These are phyloP conservation scores for Pyrrhia umbra DNA, from an alignment of 2,888 invertebrate species.

Conservation along the genomic window DNA sequence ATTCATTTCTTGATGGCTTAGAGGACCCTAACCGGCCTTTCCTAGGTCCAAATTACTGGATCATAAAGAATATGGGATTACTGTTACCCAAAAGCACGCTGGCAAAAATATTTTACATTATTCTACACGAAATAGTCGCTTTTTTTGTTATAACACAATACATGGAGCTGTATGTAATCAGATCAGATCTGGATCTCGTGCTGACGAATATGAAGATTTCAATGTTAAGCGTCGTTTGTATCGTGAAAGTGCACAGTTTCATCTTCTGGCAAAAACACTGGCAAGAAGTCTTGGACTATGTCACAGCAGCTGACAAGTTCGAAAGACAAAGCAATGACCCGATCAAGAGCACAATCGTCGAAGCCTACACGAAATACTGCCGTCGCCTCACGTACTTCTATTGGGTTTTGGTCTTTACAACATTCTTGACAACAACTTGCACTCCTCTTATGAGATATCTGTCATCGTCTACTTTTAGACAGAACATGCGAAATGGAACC, in stretches of 20 bases:
- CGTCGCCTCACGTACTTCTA: slow-evolving; percentile 78
- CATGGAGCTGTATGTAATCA: slow-evolving; percentile 78
- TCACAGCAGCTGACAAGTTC: slow-evolving; percentile 78
- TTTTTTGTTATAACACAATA: slow-evolving; percentile 80
- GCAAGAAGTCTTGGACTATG: slow-evolving; percentile 76
- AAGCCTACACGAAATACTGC: slow-evolving; percentile 79
- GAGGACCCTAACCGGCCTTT: slow-evolving; percentile 75
- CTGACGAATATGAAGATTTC: slow-evolving; percentile 83
- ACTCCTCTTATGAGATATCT: slow-evolving; percentile 75
- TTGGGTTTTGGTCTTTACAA: slow-evolving; percentile 79
- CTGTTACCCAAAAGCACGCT: slow-evolving; percentile 73
- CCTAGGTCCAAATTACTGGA: slow-evolving; percentile 81
- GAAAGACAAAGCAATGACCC: slow-evolving; percentile 73
- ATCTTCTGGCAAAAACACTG: slow-evolving; percentile 78
- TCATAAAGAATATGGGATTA: slow-evolving; percentile 73
- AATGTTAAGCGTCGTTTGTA: slow-evolving; percentile 81
- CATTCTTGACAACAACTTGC: slow-evolving; percentile 70
- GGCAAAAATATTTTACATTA: slow-evolving; percentile 65
- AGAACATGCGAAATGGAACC: slow-evolving; percentile 74
- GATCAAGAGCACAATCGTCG: slow-evolving; percentile 68
- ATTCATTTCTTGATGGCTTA: slow-evolving; percentile 66
- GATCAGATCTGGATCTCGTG: slow-evolving; percentile 77
- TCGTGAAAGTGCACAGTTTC: slow-evolving; percentile 77
- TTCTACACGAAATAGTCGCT: slow-evolving; percentile 72
- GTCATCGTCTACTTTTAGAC: slow-evolving; percentile 72